phyloP scores from a whole-genome alignment of 2,113 vertebrate species.

The Solea senegalensis region DNA sequence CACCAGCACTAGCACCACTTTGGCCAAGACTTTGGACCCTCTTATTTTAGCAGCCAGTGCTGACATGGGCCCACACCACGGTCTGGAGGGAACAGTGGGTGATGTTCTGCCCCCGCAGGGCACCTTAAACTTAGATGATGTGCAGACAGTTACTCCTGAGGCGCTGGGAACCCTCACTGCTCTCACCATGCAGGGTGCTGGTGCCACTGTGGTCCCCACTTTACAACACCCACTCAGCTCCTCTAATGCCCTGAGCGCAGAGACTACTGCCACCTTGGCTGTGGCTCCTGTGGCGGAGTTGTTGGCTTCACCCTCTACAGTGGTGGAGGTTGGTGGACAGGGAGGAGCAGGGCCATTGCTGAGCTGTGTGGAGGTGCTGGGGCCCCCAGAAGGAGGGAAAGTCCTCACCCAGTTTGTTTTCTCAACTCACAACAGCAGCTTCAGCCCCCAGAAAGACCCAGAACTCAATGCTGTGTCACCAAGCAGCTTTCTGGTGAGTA shows the following conservation, averaged over 20 bases:
- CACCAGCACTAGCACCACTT: constrained; percentile 66
- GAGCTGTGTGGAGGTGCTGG: constrained; percentile 79
- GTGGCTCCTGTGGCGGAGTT: constrained; percentile 80
- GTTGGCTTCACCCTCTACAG: constrained; percentile 79
- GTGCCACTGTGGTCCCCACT: constrained; percentile 74
- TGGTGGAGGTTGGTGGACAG: constrained; percentile 76
- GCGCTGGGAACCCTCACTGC: constrained; percentile 86
- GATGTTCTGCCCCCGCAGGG: constrained; percentile 88
- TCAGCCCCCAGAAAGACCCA: constrained; percentile 85
- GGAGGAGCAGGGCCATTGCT: constrained; percentile 78
- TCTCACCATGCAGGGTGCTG: constrained; percentile 81
- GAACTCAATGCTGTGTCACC: constrained; percentile 82
- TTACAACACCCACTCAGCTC: constrained; percentile 85
- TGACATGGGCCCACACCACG: constrained; percentile 82
- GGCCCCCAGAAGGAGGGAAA: constrained; percentile 83
- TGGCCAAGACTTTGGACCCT: constrained; percentile 88
- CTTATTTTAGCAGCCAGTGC: constrained; percentile 86
- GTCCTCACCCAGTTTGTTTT: constrained; percentile 86
- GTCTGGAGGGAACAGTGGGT: constrained; percentile 84
- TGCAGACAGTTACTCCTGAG: constrained; percentile 88
- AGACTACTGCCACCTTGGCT: constrained; percentile 75
- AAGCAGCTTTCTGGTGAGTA: constrained; percentile 88
- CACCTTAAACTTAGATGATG: constrained; percentile 87
- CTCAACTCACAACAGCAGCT: constrained; percentile 80
- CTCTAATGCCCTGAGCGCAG: constrained; percentile 77